Conservation (phyloP, 2,888 invertebrate genomes). For the Heliconius erato region DNA sequence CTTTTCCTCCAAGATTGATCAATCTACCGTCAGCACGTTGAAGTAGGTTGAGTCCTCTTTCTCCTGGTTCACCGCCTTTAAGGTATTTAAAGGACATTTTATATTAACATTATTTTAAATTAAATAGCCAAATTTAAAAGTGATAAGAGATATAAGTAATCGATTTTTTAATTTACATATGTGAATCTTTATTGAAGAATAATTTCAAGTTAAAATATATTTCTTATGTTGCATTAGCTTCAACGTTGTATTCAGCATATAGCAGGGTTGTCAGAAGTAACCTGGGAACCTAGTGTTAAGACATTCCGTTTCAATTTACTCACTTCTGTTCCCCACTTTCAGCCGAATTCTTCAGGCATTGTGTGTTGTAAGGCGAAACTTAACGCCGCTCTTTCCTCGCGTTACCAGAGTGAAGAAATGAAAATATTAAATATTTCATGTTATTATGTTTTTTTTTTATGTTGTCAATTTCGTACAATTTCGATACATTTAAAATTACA, state of each 20-base stretch:
- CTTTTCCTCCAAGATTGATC: constrained; percentile 96
- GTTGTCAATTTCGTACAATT: too few relatives aligned
- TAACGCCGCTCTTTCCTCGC: not conserved
- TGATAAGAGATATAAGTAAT: too few relatives aligned
- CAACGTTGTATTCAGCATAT: too few relatives aligned
- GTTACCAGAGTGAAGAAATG: not conserved
- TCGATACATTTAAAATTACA: too few relatives aligned
- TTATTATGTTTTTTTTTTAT: too few relatives aligned
- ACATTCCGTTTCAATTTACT: not conserved
- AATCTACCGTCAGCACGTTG: constrained; percentile 89
- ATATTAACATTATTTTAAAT: too few relatives aligned
- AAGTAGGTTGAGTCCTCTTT: constrained; percentile 92
- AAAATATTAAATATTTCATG: not conserved
- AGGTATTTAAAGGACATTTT: not conserved
- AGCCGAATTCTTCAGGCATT: not conserved
- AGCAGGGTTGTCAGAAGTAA: not conserved
- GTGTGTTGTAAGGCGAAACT: not conserved
- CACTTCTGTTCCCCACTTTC: not conserved
- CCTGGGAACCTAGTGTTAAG: not conserved
- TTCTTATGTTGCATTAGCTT: too few relatives aligned
- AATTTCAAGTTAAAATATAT: too few relatives aligned
- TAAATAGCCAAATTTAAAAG: too few relatives aligned
- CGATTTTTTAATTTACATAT: too few relatives aligned
- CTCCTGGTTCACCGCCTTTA: constrained; percentile 90
- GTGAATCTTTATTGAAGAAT: too few relatives aligned